phyloP scores from a whole-genome alignment of 2,113 vertebrate genomes.

The Panurus biarmicus region DNA sequence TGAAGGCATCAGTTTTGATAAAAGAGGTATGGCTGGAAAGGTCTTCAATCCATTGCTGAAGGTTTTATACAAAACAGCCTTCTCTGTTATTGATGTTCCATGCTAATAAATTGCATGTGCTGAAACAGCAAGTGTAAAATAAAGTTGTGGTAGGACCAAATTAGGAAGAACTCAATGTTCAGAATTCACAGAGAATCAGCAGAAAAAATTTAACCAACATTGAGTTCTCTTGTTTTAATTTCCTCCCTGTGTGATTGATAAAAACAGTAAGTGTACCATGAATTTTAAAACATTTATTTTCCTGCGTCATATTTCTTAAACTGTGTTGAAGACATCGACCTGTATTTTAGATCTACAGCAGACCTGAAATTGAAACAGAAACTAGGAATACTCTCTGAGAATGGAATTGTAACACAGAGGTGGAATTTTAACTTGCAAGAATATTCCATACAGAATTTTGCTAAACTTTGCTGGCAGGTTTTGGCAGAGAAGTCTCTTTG shows the following conservation, averaged over 20 bases:
- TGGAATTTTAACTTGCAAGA: not conserved
- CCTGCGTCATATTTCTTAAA: not conserved
- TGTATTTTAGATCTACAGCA: not conserved
- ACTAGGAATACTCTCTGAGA: not conserved
- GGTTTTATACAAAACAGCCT: not conserved
- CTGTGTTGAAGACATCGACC: not conserved
- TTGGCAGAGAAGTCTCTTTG: not conserved
- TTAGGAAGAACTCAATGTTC: not conserved
- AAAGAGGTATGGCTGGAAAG: not conserved
- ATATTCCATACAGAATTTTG: not conserved
- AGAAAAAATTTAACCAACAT: not conserved
- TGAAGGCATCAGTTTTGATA: not conserved
- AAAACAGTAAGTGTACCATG: not conserved
- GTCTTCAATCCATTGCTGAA: not conserved
- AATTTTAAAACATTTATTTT: not conserved
- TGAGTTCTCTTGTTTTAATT: not conserved
- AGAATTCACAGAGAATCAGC: not conserved
- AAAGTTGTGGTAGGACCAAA: not conserved
- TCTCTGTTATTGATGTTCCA: not conserved
- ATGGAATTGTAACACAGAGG: not conserved
- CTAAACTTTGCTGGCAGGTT: not conserved
- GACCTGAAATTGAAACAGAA: not conserved
- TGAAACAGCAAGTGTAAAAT: not conserved
- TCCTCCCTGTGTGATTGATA: not conserved
- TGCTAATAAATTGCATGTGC: not conserved